Base-by-base conservation (phyloP, 2,888 invertebrate species). In the Gastrophysa polygoni region DNA sequence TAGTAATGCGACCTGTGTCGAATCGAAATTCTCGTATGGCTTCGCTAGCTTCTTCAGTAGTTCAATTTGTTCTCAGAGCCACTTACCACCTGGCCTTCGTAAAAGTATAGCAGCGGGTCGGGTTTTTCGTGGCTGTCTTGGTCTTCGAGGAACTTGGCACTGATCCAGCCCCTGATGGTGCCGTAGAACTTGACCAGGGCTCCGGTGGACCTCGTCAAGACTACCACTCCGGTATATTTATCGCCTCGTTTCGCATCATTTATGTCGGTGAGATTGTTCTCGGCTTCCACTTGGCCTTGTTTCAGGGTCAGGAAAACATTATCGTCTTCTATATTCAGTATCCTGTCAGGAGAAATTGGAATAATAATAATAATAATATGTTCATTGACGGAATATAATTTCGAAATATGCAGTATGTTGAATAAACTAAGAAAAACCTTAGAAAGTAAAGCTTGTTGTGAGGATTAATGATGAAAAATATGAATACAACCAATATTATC, bases 281-380 rank as follows among this genome's bases (percentile, higher is more conserved):
- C 82, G 0, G 85, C 84, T 0, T 84, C 77, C 62, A 92, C 77
- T 8, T 92, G 84, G 1, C 88, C 86, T 2, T 85, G 85, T 71
- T 91, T 91, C 72, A 90, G 79, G 0, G 91, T 91, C 17, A 92
- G 82, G 54, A 86, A 78, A 1, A 89, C 78, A 2, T 82, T 81
- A 16, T 77, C 81, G 0, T 73, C 61, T 67, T 85, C 84, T 2
- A 86, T 74, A 0, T 78, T 77, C 29, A 90, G 78, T 3, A 92
- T 88, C 1, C 83, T 83, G n/a, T n/a, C n/a, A 59, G 10, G 29
- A 32, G 29, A 32, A 7, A 24, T n/a, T n/a, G n/a, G n/a, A n/a
- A n/a, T n/a, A n/a, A n/a, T n/a, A n/a, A n/a, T n/a, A n/a, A n/a
- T n/a, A n/a, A n/a, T n/a, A n/a, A n/a, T n/a, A n/a, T n/a, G n/a